Conservation (phyloP, 2,888 invertebrate genomes). For the Sesamia inferens region DNA sequence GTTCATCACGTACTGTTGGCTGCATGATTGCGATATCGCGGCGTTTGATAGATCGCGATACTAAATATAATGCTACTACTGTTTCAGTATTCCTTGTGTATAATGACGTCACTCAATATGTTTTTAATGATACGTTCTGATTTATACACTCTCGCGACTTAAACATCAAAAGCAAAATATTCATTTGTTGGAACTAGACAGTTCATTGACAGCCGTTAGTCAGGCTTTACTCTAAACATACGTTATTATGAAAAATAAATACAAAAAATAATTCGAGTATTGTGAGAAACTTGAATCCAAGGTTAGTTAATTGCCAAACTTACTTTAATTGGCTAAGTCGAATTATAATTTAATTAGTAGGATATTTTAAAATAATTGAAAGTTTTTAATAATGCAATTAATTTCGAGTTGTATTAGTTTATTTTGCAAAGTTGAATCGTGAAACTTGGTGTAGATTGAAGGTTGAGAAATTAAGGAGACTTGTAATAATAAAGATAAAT, state of each 20-base stretch:
- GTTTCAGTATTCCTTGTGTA: slow-evolving; percentile 39
- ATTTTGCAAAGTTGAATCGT: slow-evolving; percentile 33
- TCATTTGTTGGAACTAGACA: not conserved
- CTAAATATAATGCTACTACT: slow-evolving; percentile 72
- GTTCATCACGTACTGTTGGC: slow-evolving; percentile 80
- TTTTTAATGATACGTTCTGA: slow-evolving; percentile 34
- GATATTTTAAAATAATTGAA: slow-evolving; percentile 51
- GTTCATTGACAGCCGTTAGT: not conserved
- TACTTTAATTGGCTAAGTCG: slow-evolving; percentile 43
- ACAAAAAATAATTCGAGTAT: slow-evolving; percentile 21
- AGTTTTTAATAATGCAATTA: slow-evolving; percentile 53
- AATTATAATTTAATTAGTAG: slow-evolving; percentile 40
- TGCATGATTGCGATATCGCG: slow-evolving; percentile 79
- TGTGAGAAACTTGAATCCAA: slow-evolving; percentile 34
- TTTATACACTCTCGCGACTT: slow-evolving; percentile 18
- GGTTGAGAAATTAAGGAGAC: slow-evolving; percentile 29
- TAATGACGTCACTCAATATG: slow-evolving; percentile 47
- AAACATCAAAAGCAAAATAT: slow-evolving; percentile 1
- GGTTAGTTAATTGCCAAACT: slow-evolving; percentile 51
- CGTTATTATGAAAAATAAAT: slow-evolving; percentile 5
- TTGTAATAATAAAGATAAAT: slow-evolving; percentile 4
- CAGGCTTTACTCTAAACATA: slow-evolving; percentile 5
- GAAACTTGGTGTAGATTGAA: slow-evolving; percentile 28
- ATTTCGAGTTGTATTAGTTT: slow-evolving; percentile 38
- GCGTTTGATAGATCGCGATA: slow-evolving; percentile 80